Evolutionary conservation across 1,140 invertebrate species (phyloP).

Genomic region (Caenorhabditis brenneri): DNA sequence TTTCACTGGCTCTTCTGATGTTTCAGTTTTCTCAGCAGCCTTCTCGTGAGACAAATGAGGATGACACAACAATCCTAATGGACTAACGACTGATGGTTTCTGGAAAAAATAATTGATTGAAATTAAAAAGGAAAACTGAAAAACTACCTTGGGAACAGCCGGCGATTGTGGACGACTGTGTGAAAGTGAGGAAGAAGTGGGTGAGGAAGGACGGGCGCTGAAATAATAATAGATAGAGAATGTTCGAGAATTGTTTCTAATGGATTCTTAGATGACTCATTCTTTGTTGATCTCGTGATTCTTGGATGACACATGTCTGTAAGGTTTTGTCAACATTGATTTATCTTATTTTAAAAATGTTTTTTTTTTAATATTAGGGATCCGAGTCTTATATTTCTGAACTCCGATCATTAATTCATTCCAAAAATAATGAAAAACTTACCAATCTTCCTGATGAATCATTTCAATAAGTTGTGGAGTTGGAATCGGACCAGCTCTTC

Average conservation of each 20-base stretch:
- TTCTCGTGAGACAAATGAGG: conserved; percentile 43
- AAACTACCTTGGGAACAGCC: neutral
- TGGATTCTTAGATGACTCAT: conserved; percentile 1
- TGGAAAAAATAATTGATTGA: neutral
- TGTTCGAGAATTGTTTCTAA: neutral
- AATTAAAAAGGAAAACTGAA: neutral
- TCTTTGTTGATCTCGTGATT: neutral
- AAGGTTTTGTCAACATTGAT: neutral
- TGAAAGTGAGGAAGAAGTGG: neutral
- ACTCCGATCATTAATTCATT: neutral
- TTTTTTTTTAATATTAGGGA: too few relatives aligned
- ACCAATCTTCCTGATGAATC: conserved; percentile 26
- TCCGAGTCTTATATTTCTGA: too few relatives aligned
- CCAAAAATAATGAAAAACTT: neutral
- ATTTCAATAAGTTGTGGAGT: neutral
- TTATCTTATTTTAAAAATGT: too few relatives aligned
- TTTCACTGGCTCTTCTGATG: neutral
- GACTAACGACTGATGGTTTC: conserved; percentile 44
- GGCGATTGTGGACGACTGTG: conserved; percentile 2
- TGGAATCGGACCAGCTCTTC: neutral
- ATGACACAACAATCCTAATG: conserved; percentile 43
- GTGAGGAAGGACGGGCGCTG: conserved; percentile 1
- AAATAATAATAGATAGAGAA: neutral
- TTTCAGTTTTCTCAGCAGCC: neutral
- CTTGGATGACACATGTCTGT: neutral